phyloP scores from a whole-genome alignment of 2,888 invertebrate species.

The Chelonus formosanus region DNA sequence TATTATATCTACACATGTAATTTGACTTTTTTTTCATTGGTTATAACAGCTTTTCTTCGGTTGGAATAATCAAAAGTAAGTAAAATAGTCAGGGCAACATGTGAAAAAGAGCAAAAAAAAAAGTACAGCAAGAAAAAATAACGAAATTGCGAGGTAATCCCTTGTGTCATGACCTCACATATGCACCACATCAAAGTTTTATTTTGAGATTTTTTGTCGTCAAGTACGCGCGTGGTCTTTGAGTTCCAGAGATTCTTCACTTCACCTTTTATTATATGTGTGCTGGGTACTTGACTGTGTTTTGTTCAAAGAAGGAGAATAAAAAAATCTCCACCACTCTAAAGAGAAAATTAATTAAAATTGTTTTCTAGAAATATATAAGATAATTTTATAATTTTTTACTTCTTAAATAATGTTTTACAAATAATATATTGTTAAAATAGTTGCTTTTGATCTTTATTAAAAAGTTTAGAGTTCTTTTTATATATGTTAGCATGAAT shows the following conservation, averaged over 20 bases:
- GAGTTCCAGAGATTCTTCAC: conserved; percentile 22
- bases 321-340: too few relatives aligned
- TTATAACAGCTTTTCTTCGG: background rate
- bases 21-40: background rate
- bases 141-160: conserved; percentile 19
- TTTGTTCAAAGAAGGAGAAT: background rate
- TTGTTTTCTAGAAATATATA: too few relatives aligned
- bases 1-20: background rate
- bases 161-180: conserved; percentile 19
- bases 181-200: conserved; percentile 28
- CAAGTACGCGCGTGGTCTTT: conserved; percentile 1
- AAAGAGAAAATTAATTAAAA: too few relatives aligned
- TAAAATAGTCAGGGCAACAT: too few relatives aligned
- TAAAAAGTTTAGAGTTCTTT: too few relatives aligned
- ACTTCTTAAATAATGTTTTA: too few relatives aligned
- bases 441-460: too few relatives aligned
- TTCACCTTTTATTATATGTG: background rate
- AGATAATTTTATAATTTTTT: too few relatives aligned
- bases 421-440: too few relatives aligned
- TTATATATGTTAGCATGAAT: too few relatives aligned
- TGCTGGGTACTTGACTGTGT: background rate
- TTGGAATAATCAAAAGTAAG: background rate
- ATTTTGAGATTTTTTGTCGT: conserved; percentile 18
- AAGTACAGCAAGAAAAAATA: background rate
- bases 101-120: background rate